These are phyloP conservation scores for Bubo bubo DNA, from an alignment of 2,113 vertebrate species.

Conservation along the genomic window DNA sequence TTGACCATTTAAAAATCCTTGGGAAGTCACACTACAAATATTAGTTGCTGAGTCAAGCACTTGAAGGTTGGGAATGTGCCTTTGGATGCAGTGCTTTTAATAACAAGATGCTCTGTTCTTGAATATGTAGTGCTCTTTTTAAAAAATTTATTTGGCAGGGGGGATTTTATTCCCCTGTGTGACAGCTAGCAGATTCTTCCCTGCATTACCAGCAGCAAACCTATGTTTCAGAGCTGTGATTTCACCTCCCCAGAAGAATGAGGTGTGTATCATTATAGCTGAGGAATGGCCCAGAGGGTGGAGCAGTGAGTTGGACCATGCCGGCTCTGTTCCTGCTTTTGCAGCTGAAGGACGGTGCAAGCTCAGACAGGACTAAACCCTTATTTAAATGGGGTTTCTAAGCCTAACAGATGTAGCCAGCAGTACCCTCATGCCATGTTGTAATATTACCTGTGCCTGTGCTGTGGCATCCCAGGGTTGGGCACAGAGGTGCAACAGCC, in stretches of 20 bases:
- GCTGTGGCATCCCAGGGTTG: not conserved
- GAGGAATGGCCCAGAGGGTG: not conserved
- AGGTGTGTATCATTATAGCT: not conserved
- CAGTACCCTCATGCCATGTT: not conserved
- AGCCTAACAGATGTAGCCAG: not conserved
- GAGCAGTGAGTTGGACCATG: not conserved
- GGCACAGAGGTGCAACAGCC: not conserved
- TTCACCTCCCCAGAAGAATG: not conserved
- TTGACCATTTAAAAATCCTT: not conserved
- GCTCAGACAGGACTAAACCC: not conserved
- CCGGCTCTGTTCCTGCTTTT: not conserved
- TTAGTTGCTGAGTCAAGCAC: slow-evolving; percentile 16
- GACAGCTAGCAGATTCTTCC: not conserved
- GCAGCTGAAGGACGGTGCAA: not conserved
- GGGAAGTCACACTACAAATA: not conserved
- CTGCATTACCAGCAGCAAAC: not conserved
- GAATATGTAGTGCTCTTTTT: not conserved
- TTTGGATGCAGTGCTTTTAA: not conserved
- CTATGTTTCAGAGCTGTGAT: not conserved
- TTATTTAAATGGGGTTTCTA: not conserved
- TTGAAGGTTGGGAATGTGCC: not conserved
- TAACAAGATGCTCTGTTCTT: not conserved
- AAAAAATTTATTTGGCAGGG: not conserved
- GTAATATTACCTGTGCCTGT: not conserved
- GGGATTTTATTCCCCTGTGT: not conserved